Evolutionary conservation across 2,113 vertebrate genomes (phyloP).

Genomic region (Oreotrochilus melanogaster): DNA sequence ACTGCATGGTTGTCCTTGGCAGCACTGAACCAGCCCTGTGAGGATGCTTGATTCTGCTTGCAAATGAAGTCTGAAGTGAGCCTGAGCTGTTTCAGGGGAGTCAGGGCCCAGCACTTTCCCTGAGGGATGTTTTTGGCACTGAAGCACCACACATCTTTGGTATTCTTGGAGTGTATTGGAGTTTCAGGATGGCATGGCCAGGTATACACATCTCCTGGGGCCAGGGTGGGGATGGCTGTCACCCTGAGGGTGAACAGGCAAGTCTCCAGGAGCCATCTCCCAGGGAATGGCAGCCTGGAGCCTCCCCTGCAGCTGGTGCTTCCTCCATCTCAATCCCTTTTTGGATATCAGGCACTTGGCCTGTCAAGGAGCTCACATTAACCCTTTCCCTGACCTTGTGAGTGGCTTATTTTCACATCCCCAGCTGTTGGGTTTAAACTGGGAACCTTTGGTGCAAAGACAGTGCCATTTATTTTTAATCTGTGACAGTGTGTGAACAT

Average conservation of each 20-base stretch:
- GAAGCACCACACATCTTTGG: neutral
- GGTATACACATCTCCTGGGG: neutral
- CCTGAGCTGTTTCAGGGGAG: neutral
- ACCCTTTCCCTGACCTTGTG: neutral
- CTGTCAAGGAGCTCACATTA: neutral
- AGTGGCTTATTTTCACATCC: neutral
- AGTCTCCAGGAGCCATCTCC: neutral
- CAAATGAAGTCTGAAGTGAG: neutral
- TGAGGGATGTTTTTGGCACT: neutral
- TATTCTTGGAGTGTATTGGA: neutral
- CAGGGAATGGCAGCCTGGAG: neutral
- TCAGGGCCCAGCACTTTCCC: neutral
- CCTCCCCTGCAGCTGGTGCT: neutral
- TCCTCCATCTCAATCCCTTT: neutral
- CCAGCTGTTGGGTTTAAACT: neutral
- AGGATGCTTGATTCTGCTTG: neutral
- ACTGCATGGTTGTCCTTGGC: accelerated
- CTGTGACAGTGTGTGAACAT: neutral
- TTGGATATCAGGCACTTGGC: neutral
- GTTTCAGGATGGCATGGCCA: neutral
- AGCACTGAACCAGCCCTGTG: neutral
- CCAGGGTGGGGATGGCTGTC: neutral
- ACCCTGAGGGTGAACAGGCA: neutral
- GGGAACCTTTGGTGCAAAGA: neutral
- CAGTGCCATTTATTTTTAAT: neutral